A percentile compares a stretch with the other conserved stretches of the same genome.
These are phyloP conservation scores for Myotis findleyi DNA, from an alignment of 2,797 vertebrate genomes.

Conservation along the genomic window DNA sequence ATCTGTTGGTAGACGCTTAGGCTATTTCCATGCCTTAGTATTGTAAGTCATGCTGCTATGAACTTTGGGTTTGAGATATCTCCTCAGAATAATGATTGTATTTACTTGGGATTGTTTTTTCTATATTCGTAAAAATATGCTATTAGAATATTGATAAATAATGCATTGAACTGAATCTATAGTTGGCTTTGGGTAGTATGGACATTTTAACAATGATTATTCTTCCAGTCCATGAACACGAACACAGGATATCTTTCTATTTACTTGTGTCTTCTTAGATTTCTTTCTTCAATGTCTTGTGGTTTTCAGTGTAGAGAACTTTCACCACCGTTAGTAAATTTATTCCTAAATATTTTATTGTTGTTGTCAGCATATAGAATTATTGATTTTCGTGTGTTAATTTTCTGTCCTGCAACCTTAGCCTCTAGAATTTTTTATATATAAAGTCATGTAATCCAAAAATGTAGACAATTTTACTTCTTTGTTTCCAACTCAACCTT, in stretches of 20 bases:
- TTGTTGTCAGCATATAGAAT: neutral
- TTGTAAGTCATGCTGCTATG: neutral
- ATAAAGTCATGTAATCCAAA: neutral
- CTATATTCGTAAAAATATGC: neutral
- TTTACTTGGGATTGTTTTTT: neutral
- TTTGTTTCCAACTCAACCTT: constrained; percentile 13
- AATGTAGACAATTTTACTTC: neutral
- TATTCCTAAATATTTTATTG: neutral
- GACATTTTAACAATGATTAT: neutral
- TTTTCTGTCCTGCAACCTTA: neutral
- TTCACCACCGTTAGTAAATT: neutral
- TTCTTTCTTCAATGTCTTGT: neutral
- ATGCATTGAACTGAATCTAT: neutral
- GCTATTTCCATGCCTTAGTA: neutral
- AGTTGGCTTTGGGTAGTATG: neutral
- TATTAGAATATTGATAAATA: neutral
- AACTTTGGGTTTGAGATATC: neutral
- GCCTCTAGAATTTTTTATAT: neutral
- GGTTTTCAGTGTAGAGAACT: neutral
- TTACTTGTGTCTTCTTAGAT: neutral
- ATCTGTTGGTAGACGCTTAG: neutral
- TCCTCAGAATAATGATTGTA: neutral
- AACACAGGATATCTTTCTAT: neutral
- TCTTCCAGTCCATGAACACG: neutral
- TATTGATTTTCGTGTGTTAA: neutral